Conservation (phyloP, 1,140 invertebrate species). For the Popillia japonica region DNA sequence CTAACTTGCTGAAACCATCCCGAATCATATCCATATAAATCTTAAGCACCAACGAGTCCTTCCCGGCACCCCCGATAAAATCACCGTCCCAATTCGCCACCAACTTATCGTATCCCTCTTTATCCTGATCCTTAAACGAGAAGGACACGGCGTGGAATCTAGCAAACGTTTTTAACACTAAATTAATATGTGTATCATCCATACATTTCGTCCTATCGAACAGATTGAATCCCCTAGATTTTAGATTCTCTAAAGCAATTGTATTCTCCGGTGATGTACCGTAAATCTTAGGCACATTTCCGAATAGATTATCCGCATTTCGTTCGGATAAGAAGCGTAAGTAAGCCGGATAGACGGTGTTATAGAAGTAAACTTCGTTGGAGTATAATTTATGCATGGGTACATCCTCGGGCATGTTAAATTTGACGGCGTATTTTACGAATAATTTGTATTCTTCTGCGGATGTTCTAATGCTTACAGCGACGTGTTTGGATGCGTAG, state of each 20-base stretch:
- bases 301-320: constrained; percentile 41
- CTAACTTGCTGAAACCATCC: background rate
- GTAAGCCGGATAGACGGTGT: background rate
- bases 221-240: constrained; percentile 59
- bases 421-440: background rate
- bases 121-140: constrained; percentile 60
- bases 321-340: background rate
- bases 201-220: constrained; percentile 61
- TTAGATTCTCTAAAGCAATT: constrained; percentile 66
- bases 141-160: constrained; percentile 66
- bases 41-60: background rate
- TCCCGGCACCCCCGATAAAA: background rate
- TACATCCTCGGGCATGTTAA: background rate
- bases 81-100: background rate
- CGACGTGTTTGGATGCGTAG: constrained; percentile 1
- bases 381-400: background rate
- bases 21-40: background rate
- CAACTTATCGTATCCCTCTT: constrained; percentile 40
- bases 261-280: constrained; percentile 56
- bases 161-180: constrained; percentile 63
- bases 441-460: background rate
- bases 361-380: constrained; percentile 9
- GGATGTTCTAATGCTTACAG: background rate
- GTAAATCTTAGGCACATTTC: constrained; percentile 58
- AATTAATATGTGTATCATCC: constrained; percentile 58